phyloP scores from a whole-genome alignment of 37 sponge, comb jelly and placozoan genomes.

The Haliclona indistincta region DNA sequence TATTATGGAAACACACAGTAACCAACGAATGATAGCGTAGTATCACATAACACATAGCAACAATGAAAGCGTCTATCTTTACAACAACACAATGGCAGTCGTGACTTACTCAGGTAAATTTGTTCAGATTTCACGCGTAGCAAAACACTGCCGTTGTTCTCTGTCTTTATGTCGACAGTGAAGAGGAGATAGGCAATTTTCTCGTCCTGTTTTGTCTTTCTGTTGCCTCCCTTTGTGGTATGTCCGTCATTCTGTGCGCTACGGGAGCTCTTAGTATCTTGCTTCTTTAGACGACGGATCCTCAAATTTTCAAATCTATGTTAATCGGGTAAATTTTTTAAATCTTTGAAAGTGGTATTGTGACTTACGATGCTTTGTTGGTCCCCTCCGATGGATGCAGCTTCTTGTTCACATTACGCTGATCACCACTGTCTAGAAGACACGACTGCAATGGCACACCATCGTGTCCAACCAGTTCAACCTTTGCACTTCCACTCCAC shows the following conservation, averaged over 20 bases:
- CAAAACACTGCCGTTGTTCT: conserved; percentile 10
- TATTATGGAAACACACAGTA: not conserved
- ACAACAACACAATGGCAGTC: too few relatives aligned
- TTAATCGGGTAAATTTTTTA: not conserved
- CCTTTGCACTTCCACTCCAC: not conserved
- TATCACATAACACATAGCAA: too few relatives aligned
- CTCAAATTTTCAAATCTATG: conserved; percentile 77
- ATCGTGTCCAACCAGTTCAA: not conserved
- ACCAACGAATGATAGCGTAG: too few relatives aligned
- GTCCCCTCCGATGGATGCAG: not conserved
- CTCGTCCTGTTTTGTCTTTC: conserved; percentile 31
- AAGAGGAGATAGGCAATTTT: conserved; percentile 62
- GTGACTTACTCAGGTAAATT: conserved; percentile 64
- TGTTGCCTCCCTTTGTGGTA: conserved; percentile 23
- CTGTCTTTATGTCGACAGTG: conserved; percentile 40
- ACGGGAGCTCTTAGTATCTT: not conserved
- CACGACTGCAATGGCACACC: not conserved
- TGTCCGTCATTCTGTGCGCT: conserved; percentile 16
- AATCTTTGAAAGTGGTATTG: not conserved
- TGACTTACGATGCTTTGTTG: not conserved
- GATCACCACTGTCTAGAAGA: not conserved
- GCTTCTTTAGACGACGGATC: conserved; percentile 60
- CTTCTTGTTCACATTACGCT: not conserved
- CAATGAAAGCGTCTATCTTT: too few relatives aligned
- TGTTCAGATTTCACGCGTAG: conserved; percentile 17